Base-by-base conservation (phyloP, 2,797 vertebrate species). In the Vespertilio murinus region DNA sequence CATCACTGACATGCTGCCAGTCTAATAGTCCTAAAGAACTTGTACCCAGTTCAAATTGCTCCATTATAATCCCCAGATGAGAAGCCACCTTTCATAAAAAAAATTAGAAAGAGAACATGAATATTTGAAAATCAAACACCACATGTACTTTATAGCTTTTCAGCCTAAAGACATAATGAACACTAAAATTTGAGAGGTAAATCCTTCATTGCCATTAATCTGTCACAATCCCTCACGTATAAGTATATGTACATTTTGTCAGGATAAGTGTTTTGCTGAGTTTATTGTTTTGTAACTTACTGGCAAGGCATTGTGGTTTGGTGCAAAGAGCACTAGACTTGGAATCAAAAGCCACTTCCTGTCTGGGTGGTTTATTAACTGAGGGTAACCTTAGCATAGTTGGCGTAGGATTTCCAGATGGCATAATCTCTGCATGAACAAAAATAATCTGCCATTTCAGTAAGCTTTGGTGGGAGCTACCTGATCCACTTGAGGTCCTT, bases 271-370 rank as follows among this genome's bases (percentile, higher is more conserved):
- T 86, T 74, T 90, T 77, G 38, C 33, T 88, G 54, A 75, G 18
- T 86, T 96, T 90, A 52, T 79, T 91, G 61, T 71, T 91, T 90
- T 90, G n/a, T 77, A 93, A 88, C 81, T 91, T 35, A 49, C 11
- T 93, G 77, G 61, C 45, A 9, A 77, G 77, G 52, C 75, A 20
- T 78, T 85, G 30, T 88, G 82, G 49, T 90, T 93, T 90, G 82
- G 49, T 91, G 20, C 71, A 88, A 94, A 81, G 54, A 87, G 67
- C 45, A 33, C 49, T 87, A 52, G 79, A 93, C 85, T 92, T 93
- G 52, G 56, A 85, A 92, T 83, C 85, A 71, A 93, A 95, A 94
- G 56, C 71, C 69, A 92, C 85, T 96, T 97, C 75, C 75, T 94
- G 56, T 82, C 90, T 93, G 67, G 61, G 67, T 42, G 17, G 54